phyloP scores from a whole-genome alignment of 2,113 vertebrate species.

The Varanus komodoensis region DNA sequence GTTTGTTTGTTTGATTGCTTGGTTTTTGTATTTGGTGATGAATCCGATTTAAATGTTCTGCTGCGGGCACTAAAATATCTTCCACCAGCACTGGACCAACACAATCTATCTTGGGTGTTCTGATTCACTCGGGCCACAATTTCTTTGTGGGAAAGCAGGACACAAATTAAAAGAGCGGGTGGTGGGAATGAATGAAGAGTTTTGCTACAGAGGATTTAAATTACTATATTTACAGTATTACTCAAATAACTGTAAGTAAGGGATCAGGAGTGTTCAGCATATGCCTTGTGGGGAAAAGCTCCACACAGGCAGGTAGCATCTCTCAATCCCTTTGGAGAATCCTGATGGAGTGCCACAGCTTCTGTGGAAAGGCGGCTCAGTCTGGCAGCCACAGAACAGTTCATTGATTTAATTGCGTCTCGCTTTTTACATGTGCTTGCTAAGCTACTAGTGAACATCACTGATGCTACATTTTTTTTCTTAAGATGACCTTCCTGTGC shows the following conservation, averaged over 20 bases:
- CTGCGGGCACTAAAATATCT: not conserved
- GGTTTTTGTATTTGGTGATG: too few species aligned
- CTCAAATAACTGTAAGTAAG: not conserved
- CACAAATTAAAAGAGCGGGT: not conserved
- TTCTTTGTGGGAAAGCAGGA: not conserved
- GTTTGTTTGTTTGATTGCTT: too few species aligned
- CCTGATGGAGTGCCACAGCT: not conserved
- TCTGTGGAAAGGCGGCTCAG: not conserved
- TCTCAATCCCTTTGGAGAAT: not conserved
- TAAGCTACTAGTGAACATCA: not conserved
- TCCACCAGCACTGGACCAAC: not conserved
- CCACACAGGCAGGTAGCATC: not conserved
- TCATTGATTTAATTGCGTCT: not conserved
- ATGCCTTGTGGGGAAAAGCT: too few species aligned
- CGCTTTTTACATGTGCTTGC: not conserved
- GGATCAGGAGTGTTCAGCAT: too few species aligned
- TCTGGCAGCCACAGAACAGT: not conserved
- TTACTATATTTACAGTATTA: too few species aligned
- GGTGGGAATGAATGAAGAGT: not conserved
- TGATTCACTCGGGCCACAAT: not conserved
- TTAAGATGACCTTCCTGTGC: not conserved
- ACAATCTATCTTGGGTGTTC: not conserved
- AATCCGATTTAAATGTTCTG: not conserved
- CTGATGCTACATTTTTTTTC: not conserved
- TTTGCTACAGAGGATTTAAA: too few species aligned